A percentile compares a stretch with the other conserved stretches of the same genome.
Conservation (phyloP, 2,113 vertebrate species). For the Podilymbus podiceps region DNA sequence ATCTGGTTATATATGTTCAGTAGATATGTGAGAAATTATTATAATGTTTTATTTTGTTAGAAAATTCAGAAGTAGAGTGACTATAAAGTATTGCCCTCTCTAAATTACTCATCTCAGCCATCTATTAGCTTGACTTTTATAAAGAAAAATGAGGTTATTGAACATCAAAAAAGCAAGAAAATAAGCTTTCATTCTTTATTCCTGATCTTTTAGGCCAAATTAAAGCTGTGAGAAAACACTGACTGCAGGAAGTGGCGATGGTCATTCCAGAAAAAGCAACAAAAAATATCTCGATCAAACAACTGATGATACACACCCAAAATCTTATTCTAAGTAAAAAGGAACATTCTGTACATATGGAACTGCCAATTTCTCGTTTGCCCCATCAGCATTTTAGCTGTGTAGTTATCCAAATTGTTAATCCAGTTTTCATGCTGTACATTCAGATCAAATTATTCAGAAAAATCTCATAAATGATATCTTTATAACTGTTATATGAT, state of each 20-base stretch:
- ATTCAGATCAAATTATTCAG: background rate
- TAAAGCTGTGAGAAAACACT: background rate
- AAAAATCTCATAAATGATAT: background rate
- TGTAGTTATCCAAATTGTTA: background rate
- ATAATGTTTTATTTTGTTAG: background rate
- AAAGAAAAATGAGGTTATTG: background rate
- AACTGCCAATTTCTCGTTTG: background rate
- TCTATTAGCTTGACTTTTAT: background rate
- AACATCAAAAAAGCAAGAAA: background rate
- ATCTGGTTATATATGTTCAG: background rate
- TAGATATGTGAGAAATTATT: background rate
- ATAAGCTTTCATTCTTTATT: background rate
- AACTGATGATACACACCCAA: background rate
- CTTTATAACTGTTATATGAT: background rate
- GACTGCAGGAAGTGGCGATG: background rate
- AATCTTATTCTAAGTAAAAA: background rate
- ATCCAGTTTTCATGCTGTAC: background rate
- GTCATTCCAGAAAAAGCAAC: background rate
- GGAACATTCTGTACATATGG: accelerated
- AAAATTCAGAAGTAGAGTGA: background rate
- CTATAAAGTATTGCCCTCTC: background rate
- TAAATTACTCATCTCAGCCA: background rate
- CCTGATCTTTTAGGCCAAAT: background rate
- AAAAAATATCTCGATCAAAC: background rate
- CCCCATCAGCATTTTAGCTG: background rate